Conservation (phyloP, 2,113 vertebrate species). For the Sander lucioperca region DNA sequence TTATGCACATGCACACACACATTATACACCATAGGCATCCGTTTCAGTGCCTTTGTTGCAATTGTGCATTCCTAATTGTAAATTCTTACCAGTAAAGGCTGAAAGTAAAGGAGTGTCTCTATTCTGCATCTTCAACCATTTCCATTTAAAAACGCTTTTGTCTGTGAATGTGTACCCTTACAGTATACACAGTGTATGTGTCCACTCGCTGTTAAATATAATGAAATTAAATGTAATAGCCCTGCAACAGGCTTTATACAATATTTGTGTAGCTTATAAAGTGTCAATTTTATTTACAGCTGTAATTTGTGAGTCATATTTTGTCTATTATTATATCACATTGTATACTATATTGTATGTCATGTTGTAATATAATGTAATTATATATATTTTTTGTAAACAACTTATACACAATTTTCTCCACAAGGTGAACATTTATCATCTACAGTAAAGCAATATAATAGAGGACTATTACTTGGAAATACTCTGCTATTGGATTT, state of each 20-base stretch:
- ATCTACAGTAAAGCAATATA: not conserved
- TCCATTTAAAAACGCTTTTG: not conserved
- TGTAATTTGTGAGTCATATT: not conserved
- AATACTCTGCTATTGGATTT: constrained; percentile 10
- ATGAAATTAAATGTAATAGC: constrained; percentile 7
- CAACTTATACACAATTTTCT: constrained; percentile 2
- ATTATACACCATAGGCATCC: constrained; percentile 48
- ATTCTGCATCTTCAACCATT: constrained; percentile 23
- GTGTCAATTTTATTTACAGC: not conserved
- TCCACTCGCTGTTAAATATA: not conserved
- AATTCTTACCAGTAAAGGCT: constrained; percentile 36
- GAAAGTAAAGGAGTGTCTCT: constrained; percentile 38
- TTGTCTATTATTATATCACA: not conserved
- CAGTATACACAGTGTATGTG: not conserved
- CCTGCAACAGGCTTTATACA: not conserved
- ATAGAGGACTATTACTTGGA: constrained; percentile 13
- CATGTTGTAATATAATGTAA: not conserved
- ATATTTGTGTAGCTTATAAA: not conserved
- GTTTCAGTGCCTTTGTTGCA: constrained; percentile 70
- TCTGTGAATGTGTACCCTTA: constrained; percentile 2
- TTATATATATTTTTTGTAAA: too few species aligned
- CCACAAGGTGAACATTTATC: not conserved
- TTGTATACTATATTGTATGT: not conserved
- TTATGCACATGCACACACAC: constrained; percentile 15
- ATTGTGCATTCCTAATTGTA: constrained; percentile 69